Conservation (phyloP, 2,888 invertebrate genomes). For the Strigamia transsilvanica region DNA sequence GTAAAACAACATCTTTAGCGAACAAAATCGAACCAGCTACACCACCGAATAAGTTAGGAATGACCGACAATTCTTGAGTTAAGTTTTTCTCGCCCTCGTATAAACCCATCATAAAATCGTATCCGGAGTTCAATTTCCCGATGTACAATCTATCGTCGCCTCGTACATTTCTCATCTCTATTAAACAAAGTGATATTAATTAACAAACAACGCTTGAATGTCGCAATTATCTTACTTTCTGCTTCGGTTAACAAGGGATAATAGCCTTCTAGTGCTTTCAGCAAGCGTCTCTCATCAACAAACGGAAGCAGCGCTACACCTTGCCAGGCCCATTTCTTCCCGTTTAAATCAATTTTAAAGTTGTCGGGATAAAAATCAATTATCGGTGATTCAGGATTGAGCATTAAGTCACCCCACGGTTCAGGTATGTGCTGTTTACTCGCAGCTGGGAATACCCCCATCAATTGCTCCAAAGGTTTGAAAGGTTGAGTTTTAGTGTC, state of each 20-base stretch:
- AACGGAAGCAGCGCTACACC: constrained; percentile 94
- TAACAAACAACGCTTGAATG: neutral
- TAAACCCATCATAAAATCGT: constrained; percentile 74
- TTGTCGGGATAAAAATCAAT: constrained; percentile 99
- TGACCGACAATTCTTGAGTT: constrained; percentile 68
- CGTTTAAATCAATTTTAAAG: constrained; percentile 95
- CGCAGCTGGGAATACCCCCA: constrained; percentile 99
- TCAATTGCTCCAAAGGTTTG: constrained; percentile 95
- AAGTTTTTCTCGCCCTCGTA: constrained; percentile 68
- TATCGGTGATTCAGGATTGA: constrained; percentile 86
- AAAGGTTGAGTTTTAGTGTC: constrained; percentile 90
- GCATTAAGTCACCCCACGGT: constrained; percentile 94
- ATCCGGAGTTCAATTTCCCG: constrained; percentile 74
- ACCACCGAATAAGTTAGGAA: constrained; percentile 77
- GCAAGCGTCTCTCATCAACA: constrained; percentile 86
- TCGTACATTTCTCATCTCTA: constrained; percentile 80
- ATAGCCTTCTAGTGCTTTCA: constrained; percentile 83
- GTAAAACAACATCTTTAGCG: constrained; percentile 74
- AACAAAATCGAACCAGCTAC: constrained; percentile 82
- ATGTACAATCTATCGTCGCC: constrained; percentile 93
- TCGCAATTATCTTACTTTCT: constrained; percentile 72
- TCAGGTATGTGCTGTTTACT: constrained; percentile 91
- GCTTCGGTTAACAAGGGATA: constrained; percentile 81
- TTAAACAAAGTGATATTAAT: constrained; percentile 52
- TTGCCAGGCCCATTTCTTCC: constrained; percentile 99